phyloP scores from a whole-genome alignment of 2,888 invertebrate species.

The Alentia gelatinosa region DNA sequence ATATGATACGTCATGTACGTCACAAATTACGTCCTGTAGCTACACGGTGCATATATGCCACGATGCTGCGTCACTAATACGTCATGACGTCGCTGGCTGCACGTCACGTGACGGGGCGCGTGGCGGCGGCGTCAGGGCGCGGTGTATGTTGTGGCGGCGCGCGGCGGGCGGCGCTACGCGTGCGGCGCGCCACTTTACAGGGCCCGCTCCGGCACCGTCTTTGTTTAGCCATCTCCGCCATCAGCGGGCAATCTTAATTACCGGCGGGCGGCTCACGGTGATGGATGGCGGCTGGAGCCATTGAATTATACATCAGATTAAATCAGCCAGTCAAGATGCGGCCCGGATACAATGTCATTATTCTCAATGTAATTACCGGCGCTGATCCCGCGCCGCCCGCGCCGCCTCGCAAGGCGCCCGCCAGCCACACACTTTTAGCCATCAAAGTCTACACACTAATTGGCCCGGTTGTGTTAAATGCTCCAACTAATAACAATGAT shows the following conservation, averaged over 20 bases:
- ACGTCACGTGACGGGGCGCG: neutral
- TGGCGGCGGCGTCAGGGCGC: too few species aligned
- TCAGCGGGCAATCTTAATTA: conserved; percentile 46
- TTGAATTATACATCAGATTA: conserved; percentile 54
- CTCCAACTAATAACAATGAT: conserved; percentile 3
- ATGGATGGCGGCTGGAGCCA: conserved; percentile 28
- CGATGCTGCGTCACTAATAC: too few species aligned
- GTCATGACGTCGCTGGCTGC: too few species aligned
- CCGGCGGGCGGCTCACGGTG: neutral
- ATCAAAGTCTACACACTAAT: conserved; percentile 11
- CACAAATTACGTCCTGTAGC: too few species aligned
- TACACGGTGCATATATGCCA: too few species aligned
- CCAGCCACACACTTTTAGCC: neutral
- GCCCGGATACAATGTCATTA: conserved; percentile 48
- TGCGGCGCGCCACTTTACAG: neutral
- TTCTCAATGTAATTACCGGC: conserved; percentile 47
- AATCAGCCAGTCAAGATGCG: conserved; percentile 52
- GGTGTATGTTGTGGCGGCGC: too few species aligned
- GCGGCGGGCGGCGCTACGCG: too few species aligned
- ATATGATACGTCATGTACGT: too few species aligned
- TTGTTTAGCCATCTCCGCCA: conserved; percentile 4
- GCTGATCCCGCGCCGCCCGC: conserved; percentile 14
- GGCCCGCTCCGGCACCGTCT: neutral
- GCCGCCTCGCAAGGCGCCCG: neutral
- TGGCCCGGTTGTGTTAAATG: conserved; percentile 13